Base-by-base conservation (phyloP, 2,113 vertebrate species). In the Murina feae region DNA sequence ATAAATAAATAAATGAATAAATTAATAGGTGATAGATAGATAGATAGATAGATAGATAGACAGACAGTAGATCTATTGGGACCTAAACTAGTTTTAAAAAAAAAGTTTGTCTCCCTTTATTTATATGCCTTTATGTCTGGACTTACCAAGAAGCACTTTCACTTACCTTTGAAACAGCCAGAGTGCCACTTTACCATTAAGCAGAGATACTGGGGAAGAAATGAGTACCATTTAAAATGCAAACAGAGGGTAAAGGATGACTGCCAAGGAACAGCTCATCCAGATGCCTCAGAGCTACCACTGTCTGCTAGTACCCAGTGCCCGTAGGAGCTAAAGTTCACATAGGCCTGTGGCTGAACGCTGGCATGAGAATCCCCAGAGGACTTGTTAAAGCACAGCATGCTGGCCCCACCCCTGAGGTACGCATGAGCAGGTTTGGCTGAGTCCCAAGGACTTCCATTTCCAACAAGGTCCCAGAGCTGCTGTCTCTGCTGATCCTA, bases 151-250 rank as follows among this genome's bases (percentile, higher is more conserved):
- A 93, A 96, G 88, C 91, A 81, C 91, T 93, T 91, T 90, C 90
- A 44, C 93, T 96, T 94, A 96, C 84, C 76, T 91, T 97, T 96
- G 85, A 95, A 96, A 96, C 92, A 96, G 66, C 58, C 93, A 83
- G 92, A 95, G 96, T 95, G 91, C 80, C 91, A 97, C 95, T 97
- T 97, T 96, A 93, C 95, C 95, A 96, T 94, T 96, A 96, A 84
- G 87, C 94, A 95, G 80, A 81, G 80, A 95, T 89, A 91, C 86
- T 91, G 91, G 79, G 74, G 86, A 95, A 97, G 85, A 97, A 97
- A 89, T 30, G 79, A 93, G 76, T 84, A 93, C 96, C 93, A 97
- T 89, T 97, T 96, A 97, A 96, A 96, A 96, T 95, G 91, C 93
- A 96, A 96, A 90, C 90, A 88, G 91, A 94, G 91, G 91, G 42